These are phyloP conservation scores for Cataglyphis cursor DNA, from an alignment of 2,888 invertebrate species.

Conservation along the genomic window DNA sequence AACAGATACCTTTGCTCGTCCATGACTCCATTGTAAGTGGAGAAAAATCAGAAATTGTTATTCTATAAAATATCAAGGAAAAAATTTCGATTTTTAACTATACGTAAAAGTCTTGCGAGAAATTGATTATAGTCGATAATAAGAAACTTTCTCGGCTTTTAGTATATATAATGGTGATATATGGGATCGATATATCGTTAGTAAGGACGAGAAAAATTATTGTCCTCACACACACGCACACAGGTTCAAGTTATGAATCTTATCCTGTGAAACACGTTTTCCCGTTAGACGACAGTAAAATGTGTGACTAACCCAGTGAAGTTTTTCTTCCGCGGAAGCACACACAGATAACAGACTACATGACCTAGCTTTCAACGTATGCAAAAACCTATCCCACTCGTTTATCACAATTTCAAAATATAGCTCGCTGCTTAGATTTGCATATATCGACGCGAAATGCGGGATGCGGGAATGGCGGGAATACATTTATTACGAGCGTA, in stretches of 20 bases:
- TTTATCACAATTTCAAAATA: conserved; percentile 48
- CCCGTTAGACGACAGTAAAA: conserved; percentile 22
- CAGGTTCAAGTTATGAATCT: background rate
- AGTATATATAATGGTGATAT: background rate
- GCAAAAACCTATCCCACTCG: conserved; percentile 38
- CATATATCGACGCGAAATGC: conserved; percentile 48
- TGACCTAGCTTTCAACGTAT: conserved; percentile 28
- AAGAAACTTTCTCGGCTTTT: background rate
- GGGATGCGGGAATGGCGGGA: background rate
- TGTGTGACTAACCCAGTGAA: conserved; percentile 1
- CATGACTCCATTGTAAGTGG: background rate
- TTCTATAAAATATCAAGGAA: background rate
- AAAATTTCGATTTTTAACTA: background rate
- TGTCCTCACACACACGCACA: background rate
- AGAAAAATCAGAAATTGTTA: background rate
- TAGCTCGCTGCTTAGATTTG: conserved; percentile 42
- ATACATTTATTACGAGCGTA: conserved; percentile 5
- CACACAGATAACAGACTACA: conserved; percentile 32
- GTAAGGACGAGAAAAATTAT: conserved; percentile 1
- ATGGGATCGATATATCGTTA: background rate
- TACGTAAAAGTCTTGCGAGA: background rate
- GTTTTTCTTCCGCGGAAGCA: conserved; percentile 25
- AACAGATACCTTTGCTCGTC: background rate
- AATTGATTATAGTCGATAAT: background rate
- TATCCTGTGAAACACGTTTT: conserved; percentile 28